Conservation (phyloP, 2,113 vertebrate species). For the Tachuris rubrigastra region DNA sequence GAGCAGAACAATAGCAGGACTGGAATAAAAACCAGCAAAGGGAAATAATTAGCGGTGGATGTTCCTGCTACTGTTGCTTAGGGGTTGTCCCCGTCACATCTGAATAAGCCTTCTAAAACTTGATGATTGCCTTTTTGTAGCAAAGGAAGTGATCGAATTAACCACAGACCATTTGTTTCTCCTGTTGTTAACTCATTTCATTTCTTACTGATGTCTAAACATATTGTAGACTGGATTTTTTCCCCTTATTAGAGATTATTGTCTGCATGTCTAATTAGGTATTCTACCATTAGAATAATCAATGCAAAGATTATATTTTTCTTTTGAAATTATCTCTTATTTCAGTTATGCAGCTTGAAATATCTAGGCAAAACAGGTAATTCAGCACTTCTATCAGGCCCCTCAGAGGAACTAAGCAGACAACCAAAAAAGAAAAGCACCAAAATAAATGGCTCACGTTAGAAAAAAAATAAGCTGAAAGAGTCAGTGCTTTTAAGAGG, state of each 20-base stretch:
- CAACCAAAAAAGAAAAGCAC: neutral
- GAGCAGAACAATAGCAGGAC: neutral
- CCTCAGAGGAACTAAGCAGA: neutral
- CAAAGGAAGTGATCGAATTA: slow-evolving; percentile 55
- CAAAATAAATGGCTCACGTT: neutral
- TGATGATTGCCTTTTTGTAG: slow-evolving; percentile 18
- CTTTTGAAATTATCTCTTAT: neutral
- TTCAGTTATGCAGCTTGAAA: neutral
- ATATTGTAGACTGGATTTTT: neutral
- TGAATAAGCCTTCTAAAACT: slow-evolving; percentile 26
- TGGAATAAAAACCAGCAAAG: slow-evolving; percentile 9
- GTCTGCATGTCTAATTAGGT: neutral
- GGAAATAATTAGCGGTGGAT: neutral
- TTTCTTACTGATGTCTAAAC: slow-evolving; percentile 9
- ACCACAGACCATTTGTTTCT: slow-evolving; percentile 61
- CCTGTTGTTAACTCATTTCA: slow-evolving; percentile 22
- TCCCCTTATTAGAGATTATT: neutral
- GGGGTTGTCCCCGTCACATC: slow-evolving; percentile 36
- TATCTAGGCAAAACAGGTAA: neutral
- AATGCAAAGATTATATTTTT: neutral
- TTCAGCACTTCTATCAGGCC: neutral
- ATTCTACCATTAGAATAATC: neutral
- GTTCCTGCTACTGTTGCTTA: slow-evolving; percentile 23
- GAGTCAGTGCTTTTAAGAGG: neutral
- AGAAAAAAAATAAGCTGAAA: neutral